Base-by-base conservation (phyloP, 2,888 invertebrate species). In the Sceliomorpha sp. region DNA sequence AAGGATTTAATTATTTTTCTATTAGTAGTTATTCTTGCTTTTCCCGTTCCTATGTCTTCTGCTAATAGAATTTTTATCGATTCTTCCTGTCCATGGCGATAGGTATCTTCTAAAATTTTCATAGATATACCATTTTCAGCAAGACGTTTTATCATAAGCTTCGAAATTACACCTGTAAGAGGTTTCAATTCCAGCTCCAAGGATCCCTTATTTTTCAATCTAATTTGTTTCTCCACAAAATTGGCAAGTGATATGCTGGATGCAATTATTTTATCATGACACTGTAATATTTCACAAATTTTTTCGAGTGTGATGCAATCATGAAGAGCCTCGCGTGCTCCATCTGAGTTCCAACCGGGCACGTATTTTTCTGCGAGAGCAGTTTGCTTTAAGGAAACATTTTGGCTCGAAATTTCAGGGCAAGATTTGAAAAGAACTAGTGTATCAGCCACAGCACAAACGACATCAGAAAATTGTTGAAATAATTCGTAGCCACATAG, bases 341-440 rank as follows among this genome's bases (percentile, higher is more conserved):
- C n/a, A 7, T 29, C 20, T 3, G 6, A 1, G 0, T 10, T n/a
- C 39, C 40, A 58, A 4, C 15, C 32, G 8, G 14, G 13, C 1
- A 64, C 10, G 17, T 48, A 48, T 34, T 48, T 56, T n/a, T 10
- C 26, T 8, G 55, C 53, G 0, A 48, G n/a, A n/a, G 8, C n/a
- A n/a, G n/a, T n/a, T n/a, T n/a, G n/a, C n/a, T n/a, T n/a, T n/a
- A n/a, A n/a, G n/a, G n/a, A n/a, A n/a, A n/a, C n/a, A n/a, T n/a
- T n/a, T n/a, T n/a, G n/a, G n/a, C n/a, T n/a, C n/a, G n/a, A n/a
- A n/a, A n/a, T n/a, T n/a, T n/a, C n/a, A n/a, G n/a, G n/a, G n/a
- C n/a, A n/a, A n/a, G n/a, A n/a, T n/a, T n/a, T n/a, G n/a, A n/a
- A n/a, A n/a, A n/a, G n/a, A n/a, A n/a, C n/a, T n/a, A n/a, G n/a